Conservation (phyloP, 2,888 invertebrate species). For the Oxycera nigricornis region DNA sequence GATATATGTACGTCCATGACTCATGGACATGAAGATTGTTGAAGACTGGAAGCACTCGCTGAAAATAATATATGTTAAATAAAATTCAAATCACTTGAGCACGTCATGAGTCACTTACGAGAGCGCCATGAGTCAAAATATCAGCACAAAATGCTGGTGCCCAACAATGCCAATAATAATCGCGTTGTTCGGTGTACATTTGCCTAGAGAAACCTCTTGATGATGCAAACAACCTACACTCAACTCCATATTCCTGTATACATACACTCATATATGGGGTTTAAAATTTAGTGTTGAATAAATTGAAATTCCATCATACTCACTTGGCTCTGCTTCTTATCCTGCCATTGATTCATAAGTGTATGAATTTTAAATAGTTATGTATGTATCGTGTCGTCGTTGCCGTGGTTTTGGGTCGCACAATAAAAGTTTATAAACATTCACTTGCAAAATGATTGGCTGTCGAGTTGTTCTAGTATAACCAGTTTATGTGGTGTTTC, state of each 20-base stretch:
- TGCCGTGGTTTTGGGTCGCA: not conserved
- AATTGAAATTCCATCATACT: not conserved
- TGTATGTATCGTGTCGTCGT: too few relatives aligned
- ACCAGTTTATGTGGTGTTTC: not conserved
- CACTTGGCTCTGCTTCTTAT: not conserved
- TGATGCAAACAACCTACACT: not conserved
- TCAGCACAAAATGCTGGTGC: not conserved
- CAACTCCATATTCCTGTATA: not conserved
- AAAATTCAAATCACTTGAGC: slow-evolving; percentile 25
- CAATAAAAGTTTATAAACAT: slow-evolving; percentile 19
- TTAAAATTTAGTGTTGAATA: not conserved
- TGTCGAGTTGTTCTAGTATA: not conserved
- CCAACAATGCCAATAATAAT: not conserved
- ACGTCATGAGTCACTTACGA: slow-evolving; percentile 8
- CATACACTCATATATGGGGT: not conserved
- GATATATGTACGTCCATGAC: not conserved
- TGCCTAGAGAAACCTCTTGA: not conserved
- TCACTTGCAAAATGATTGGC: slow-evolving; percentile 6
- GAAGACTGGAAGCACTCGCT: not conserved
- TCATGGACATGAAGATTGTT: not conserved
- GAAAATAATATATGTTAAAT: slow-evolving; percentile 2
- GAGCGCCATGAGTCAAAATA: slow-evolving; percentile 30
- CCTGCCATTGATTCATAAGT: not conserved
- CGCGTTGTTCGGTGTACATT: not conserved
- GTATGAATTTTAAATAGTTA: slow-evolving; percentile 1